Conservation (phyloP, 2,113 vertebrate genomes). For the Chionomys nivalis region DNA sequence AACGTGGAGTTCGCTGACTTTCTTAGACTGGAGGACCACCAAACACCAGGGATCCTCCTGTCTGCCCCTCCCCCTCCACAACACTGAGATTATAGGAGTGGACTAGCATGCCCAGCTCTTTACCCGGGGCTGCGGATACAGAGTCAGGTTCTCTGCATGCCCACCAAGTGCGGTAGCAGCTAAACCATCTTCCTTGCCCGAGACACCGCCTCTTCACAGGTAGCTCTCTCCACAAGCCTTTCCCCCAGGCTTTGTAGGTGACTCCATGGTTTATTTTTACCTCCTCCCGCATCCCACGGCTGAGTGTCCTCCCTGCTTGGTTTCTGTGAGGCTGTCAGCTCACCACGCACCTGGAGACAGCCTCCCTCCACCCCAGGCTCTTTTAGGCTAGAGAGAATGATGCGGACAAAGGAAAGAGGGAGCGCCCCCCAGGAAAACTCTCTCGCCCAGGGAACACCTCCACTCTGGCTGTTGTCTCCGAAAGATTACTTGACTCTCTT, state of each 20-base stretch:
- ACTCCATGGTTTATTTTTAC: slow-evolving; percentile 34
- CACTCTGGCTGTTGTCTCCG: slow-evolving; percentile 2
- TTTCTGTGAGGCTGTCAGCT: background rate
- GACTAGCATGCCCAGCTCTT: background rate
- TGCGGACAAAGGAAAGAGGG: slow-evolving; percentile 6
- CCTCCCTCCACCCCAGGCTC: background rate
- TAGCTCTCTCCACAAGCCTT: background rate
- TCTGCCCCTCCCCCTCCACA: no score
- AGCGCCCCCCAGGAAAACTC: background rate
- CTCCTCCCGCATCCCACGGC: background rate
- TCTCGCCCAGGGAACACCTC: background rate
- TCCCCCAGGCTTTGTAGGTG: background rate
- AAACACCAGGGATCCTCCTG: background rate
- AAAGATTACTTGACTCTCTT: slow-evolving; percentile 18
- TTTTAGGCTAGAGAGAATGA: background rate
- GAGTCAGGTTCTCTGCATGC: background rate
- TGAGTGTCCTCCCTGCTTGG: background rate
- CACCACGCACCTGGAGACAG: background rate
- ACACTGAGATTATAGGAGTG: background rate
- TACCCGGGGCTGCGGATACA: background rate
- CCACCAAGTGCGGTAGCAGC: background rate
- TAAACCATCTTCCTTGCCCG: background rate
- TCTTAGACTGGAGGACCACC: background rate
- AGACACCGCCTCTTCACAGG: background rate
- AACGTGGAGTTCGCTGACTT: background rate